These are phyloP conservation scores for Bucco capensis DNA, from an alignment of 2,113 vertebrate genomes.

Conservation along the genomic window DNA sequence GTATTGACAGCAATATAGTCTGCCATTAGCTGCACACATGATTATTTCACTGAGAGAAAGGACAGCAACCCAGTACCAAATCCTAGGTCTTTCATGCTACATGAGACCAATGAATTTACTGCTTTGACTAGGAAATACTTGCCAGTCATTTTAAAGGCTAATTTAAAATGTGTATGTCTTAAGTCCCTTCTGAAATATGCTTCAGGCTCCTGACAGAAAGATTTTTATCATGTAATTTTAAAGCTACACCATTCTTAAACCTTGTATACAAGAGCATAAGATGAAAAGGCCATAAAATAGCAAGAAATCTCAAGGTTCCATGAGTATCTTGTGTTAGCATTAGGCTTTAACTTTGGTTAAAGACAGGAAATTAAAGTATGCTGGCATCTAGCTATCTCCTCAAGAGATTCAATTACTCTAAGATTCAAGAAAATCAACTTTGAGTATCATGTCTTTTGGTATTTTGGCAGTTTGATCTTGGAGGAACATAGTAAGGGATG, in stretches of 20 bases:
- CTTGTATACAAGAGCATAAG: background rate
- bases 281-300: background rate
- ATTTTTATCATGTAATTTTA: background rate
- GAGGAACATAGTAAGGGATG: background rate
- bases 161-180: constrained; percentile 39
- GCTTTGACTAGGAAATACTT: constrained; percentile 21
- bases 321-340: background rate
- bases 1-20: constrained; percentile 66
- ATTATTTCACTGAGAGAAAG: constrained; percentile 40
- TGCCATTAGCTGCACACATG: constrained; percentile 59
- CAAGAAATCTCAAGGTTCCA: background rate
- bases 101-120: constrained; percentile 16
- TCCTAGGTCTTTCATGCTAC: background rate
- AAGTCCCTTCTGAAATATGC: background rate
- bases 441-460: background rate
- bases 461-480: background rate
- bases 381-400: background rate
- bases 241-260: background rate
- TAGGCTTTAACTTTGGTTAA: background rate
- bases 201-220: background rate
- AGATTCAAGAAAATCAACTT: background rate
- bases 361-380: background rate
- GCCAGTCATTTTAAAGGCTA: constrained; percentile 19
- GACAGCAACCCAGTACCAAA: constrained; percentile 38
- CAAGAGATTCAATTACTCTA: background rate